Conservation (phyloP, 2,888 invertebrate species). For the Cheilosia urbana region DNA sequence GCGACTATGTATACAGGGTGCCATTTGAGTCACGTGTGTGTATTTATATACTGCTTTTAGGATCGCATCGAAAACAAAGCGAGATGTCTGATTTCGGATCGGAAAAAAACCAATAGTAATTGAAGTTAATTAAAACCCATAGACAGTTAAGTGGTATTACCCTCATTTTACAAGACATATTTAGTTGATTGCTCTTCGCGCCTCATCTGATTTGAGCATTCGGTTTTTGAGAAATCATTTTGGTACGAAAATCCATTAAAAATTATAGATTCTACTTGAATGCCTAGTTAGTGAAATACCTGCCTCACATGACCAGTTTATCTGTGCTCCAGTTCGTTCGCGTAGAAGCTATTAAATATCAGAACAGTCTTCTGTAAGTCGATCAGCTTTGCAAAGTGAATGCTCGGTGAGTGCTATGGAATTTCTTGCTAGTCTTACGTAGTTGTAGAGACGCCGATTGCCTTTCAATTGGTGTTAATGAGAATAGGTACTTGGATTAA, state of each 20-base stretch:
- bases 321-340: constrained; percentile 16
- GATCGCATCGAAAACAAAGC: not conserved
- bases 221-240: not conserved
- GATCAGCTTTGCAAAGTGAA: constrained; percentile 15
- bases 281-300: not conserved
- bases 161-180: not conserved
- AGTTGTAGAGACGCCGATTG: too few relatives aligned
- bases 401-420: not conserved
- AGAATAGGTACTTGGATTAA: too few relatives aligned
- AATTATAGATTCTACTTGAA: not conserved
- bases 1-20: not conserved
- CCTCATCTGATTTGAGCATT: not conserved
- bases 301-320: constrained; percentile 32
- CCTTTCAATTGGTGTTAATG: too few relatives aligned
- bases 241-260: not conserved
- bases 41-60: not conserved
- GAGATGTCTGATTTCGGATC: too few relatives aligned
- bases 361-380: constrained; percentile 19
- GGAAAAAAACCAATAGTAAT: too few relatives aligned
- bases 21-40: constrained; percentile 6
- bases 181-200: not conserved
- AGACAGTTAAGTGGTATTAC: not conserved
- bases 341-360: constrained; percentile 18
- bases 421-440: not conserved
- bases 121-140: not conserved